These are phyloP conservation scores for Apaloderma vittatum DNA, from an alignment of 2,113 vertebrate genomes.

Conservation along the genomic window DNA sequence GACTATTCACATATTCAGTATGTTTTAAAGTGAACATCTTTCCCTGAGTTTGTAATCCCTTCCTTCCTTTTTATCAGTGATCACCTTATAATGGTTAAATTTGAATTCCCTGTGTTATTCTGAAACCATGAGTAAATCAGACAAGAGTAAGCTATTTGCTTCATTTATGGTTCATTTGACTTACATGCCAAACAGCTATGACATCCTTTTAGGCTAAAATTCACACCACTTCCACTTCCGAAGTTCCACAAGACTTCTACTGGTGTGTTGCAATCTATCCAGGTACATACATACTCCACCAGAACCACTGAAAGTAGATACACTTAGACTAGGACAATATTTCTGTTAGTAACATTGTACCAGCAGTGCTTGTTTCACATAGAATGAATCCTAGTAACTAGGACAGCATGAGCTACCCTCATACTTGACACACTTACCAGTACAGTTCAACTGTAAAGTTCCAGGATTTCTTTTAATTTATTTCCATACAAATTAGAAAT, in stretches of 20 bases:
- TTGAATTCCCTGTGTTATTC: background rate
- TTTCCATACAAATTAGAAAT: background rate
- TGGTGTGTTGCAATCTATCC: background rate
- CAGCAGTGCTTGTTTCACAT: background rate
- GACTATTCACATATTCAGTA: background rate
- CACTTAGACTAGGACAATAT: too few species aligned
- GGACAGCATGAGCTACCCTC: background rate
- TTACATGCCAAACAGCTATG: background rate
- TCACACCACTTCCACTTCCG: background rate
- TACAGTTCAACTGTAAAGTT: background rate
- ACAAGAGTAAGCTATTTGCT: background rate
- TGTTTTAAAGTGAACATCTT: background rate
- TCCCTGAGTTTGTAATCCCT: background rate
- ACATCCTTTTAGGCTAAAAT: background rate
- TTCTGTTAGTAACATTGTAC: background rate
- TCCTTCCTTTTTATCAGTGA: background rate
- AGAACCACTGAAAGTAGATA: background rate
- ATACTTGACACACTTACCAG: background rate
- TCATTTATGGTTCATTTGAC: background rate
- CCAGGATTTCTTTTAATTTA: background rate
- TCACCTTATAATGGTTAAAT: background rate
- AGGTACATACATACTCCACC: background rate
- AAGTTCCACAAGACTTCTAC: background rate
- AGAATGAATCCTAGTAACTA: background rate
- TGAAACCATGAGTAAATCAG: background rate